Conservation (phyloP, 2,888 invertebrate genomes). For the Nomada flava region DNA sequence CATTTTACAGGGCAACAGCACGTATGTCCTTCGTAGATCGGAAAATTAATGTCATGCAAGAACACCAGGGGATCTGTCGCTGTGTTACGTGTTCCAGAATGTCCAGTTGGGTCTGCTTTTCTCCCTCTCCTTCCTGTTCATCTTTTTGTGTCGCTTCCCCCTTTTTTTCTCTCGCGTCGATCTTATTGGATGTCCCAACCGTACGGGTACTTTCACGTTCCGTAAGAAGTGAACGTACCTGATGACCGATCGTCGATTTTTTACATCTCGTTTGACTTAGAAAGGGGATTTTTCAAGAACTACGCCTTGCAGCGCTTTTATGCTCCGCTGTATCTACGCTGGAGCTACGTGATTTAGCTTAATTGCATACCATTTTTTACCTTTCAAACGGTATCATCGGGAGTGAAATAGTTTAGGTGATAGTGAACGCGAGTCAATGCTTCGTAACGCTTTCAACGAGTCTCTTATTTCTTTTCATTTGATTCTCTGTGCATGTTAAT, state of each 20-base stretch:
- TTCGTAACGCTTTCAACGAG: no score
- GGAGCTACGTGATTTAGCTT: not conserved
- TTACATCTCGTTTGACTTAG: not conserved
- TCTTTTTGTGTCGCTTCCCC: not conserved
- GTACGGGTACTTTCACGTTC: slow-evolving; percentile 43
- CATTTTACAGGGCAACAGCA: slow-evolving; percentile 11
- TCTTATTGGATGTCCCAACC: not conserved
- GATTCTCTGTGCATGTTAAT: no score
- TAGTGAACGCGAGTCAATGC: no score
- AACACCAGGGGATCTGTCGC: not conserved
- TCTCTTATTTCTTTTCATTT: no score
- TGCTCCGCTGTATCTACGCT: not conserved
- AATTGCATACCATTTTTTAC: not conserved
- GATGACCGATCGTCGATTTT: slow-evolving; percentile 14
- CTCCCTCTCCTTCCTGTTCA: not conserved
- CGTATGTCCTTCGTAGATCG: not conserved
- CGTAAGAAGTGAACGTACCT: slow-evolving; percentile 30
- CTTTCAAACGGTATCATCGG: not conserved
- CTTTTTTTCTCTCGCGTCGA: not conserved
- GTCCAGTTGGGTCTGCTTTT: not conserved
- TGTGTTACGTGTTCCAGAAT: not conserved
- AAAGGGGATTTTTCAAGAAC: slow-evolving; percentile 11
- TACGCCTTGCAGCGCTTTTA: not conserved
- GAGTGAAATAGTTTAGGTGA: no score
- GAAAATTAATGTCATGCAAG: slow-evolving; percentile 4